A percentile compares a stretch with the other conserved stretches of the same genome.
Conservation (phyloP, 2,797 vertebrate species). For the Coilia nasus region DNA sequence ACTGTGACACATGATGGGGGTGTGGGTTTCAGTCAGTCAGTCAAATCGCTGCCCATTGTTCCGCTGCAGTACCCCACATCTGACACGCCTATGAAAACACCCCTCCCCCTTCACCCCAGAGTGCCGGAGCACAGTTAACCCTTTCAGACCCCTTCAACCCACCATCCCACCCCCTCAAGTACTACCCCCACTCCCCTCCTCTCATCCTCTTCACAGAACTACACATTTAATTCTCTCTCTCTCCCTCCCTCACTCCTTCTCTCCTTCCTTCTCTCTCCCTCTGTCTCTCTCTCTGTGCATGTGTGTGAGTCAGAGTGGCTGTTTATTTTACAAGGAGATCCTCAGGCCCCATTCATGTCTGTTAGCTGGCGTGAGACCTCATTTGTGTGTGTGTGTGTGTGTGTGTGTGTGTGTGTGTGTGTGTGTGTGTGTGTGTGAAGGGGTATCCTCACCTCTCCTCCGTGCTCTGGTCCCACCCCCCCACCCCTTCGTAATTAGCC, state of each 20-base stretch:
- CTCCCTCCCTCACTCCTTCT: neutral
- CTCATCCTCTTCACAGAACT: conserved; percentile 52
- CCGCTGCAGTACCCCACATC: conserved; percentile 19
- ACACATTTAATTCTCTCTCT: neutral
- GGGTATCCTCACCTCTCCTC: neutral
- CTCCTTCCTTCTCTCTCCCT: neutral
- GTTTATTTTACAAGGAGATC: neutral
- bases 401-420: neutral
- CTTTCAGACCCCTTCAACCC: conserved; percentile 54
- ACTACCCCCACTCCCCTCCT: conserved; percentile 54
- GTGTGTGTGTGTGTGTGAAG: conserved; percentile 5
- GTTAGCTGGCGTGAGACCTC: too few relatives aligned
- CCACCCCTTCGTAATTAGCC: conserved; percentile 90
- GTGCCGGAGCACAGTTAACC: conserved; percentile 69
- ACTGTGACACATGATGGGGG: neutral
- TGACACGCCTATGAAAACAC: conserved; percentile 19
- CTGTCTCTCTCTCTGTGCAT: neutral
- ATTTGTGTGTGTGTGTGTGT: neutral
- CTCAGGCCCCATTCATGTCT: neutral
- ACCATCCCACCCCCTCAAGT: conserved; percentile 42
- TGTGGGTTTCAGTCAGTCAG: conserved; percentile 13
- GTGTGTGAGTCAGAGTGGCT: neutral
- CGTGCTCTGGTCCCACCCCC: conserved; percentile 48
- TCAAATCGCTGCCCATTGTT: conserved; percentile 45
- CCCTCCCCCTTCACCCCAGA: conserved; percentile 51